These are phyloP conservation scores for Conopomorpha cramerella DNA, from an alignment of 1,140 invertebrate species.

Conservation along the genomic window DNA sequence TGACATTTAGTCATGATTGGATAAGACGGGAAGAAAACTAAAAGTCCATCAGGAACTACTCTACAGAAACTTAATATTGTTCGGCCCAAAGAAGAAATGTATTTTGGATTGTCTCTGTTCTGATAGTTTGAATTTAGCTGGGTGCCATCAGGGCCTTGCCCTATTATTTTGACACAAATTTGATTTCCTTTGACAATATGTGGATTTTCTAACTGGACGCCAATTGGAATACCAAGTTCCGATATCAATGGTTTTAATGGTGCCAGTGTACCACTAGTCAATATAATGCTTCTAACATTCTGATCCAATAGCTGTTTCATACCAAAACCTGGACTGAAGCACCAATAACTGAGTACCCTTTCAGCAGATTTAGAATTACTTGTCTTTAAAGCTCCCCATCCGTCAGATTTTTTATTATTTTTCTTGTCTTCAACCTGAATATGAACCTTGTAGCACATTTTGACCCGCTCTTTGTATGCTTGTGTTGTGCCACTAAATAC, in stretches of 20 bases:
- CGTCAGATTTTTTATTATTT: conserved; percentile 62
- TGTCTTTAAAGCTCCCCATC: conserved; percentile 65
- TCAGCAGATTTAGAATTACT: conserved; percentile 52
- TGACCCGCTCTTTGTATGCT: conserved; percentile 66
- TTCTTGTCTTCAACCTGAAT: conserved; percentile 69
- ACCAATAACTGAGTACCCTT: conserved; percentile 91
- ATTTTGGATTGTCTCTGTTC: conserved; percentile 83
- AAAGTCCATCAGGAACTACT: conserved; percentile 89
- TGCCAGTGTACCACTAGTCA: conserved; percentile 96
- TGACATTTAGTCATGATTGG: conserved; percentile 82
- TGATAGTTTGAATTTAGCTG: conserved; percentile 85
- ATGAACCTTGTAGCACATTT: conserved; percentile 78
- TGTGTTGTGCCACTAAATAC: conserved; percentile 65
- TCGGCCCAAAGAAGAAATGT: conserved; percentile 81
- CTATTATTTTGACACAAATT: conserved; percentile 82
- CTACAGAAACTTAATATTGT: conserved; percentile 81
- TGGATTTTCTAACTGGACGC: conserved; percentile 84
- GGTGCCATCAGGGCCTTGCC: conserved; percentile 80
- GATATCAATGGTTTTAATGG: conserved; percentile 88
- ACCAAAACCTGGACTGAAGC: conserved; percentile 93
- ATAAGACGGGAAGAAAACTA: conserved; percentile 98
- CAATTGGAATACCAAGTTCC: conserved; percentile 84
- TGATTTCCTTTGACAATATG: conserved; percentile 89
- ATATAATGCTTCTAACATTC: conserved; percentile 83
- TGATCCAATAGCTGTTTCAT: conserved; percentile 82